phyloP scores from a whole-genome alignment of 1,140 invertebrate genomes.

The Pogonognathellus flavescens region DNA sequence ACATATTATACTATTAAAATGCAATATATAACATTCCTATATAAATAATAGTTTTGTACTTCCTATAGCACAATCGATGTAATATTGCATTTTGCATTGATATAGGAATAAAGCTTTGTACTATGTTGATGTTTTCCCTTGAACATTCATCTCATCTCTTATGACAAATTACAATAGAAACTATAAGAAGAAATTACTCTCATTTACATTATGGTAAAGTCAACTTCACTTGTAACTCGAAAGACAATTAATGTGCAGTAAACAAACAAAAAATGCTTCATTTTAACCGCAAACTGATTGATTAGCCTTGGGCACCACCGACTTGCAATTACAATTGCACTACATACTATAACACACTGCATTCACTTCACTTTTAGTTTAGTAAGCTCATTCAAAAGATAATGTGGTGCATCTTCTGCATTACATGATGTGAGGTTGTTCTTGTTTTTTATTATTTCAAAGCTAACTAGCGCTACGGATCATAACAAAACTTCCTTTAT shows the following conservation, averaged over 20 bases:
- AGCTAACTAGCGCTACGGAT: background rate
- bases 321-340: background rate
- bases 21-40: no score
- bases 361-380: background rate
- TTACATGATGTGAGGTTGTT: no score
- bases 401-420: no score
- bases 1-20: no score
- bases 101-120: no score
- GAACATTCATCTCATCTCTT: no score
- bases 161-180: no score
- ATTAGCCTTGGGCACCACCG: constrained; percentile 28
- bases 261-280: constrained; percentile 27
- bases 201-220: constrained; percentile 20
- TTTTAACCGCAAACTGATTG: constrained; percentile 48
- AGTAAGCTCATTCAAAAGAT: no score
- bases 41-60: no score
- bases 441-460: no score
- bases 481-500: background rate
- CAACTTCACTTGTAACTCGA: background rate
- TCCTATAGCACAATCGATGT: background rate
- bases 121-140: no score
- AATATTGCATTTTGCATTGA: no score
- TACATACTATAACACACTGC: background rate
- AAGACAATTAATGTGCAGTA: constrained; percentile 15
- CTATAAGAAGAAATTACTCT: background rate